A percentile compares a stretch with the other conserved stretches of the same genome.
Conservation (phyloP, 1,140 invertebrate species). For the Whitmania pigra region DNA sequence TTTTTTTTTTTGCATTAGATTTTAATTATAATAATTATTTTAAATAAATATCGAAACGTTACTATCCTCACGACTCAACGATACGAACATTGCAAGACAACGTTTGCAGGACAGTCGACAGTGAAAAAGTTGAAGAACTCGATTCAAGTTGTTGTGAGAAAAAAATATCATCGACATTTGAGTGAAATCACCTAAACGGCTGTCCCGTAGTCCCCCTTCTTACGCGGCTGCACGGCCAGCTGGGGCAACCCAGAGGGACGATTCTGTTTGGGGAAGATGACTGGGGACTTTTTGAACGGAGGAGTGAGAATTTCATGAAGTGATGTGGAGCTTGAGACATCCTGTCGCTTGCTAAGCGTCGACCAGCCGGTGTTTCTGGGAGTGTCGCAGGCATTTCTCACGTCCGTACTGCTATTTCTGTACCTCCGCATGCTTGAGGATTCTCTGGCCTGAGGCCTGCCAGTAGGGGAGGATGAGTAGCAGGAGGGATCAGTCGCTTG, state of each 20-base stretch:
- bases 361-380: neutral
- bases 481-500: no score
- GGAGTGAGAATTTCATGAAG: conserved; percentile 9
- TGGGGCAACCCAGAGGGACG: neutral
- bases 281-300: neutral
- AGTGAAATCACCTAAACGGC: neutral
- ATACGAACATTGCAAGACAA: neutral
- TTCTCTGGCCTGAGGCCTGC: no score
- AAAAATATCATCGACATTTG: no score
- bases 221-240: neutral
- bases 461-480: no score
- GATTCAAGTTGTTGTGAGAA: neutral
- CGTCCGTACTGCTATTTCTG: no score
- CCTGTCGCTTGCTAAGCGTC: neutral
- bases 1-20: no score
- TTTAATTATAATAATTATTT: neutral
- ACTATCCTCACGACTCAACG: neutral
- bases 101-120: neutral
- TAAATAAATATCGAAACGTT: neutral
- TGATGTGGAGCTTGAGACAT: neutral
- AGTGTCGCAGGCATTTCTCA: neutral
- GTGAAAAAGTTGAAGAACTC: neutral
- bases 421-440: no score
- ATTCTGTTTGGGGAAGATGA: neutral
- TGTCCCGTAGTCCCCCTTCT: neutral